Base-by-base conservation (phyloP, 2,113 vertebrate genomes). In the Okapia johnstoni region DNA sequence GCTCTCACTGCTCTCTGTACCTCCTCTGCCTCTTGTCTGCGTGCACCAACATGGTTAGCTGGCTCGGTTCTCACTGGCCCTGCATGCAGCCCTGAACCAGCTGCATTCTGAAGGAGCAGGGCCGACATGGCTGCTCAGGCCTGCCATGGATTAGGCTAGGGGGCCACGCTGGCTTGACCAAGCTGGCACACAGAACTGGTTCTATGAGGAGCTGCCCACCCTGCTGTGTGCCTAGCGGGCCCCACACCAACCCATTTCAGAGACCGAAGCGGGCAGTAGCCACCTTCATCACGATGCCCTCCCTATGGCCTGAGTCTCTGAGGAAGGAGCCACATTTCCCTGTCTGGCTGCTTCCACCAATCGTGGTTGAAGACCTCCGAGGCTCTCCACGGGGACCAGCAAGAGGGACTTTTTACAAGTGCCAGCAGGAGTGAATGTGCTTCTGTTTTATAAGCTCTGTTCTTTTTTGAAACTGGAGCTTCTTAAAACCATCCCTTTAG, bases 381-480 rank as follows among this genome's bases (percentile, higher is more conserved):
- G 40, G 50, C 33, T 48, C 2, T 88, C 54, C 0, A 1, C 6
- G 13, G 40, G 46, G 36, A 54, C 14, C 16, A 40, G 40, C 10
- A 26, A 46, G 63, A 57, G 25, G n/a, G 4, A 33, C 10, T 58
- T 48, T 58, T 25, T 25, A 6, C 2, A 58, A 43, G 66, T 14
- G 7, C 28, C 19, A 4, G 6, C 33, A 46, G 80, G 66, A 48
- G 40, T 1, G 30, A 30, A 73, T 5, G 54, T 52, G 66, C 50
- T 57, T 92, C 79, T 92, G 0, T 96, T 92, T 86, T 58, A 66
- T 43, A 48, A 83, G 70, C 83, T 88, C 61, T 48, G n/a, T 63
- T 90, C 48, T 25, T 93, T 86, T 96, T 81, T 73, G 77, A 60
- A 96, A 94, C 90, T 23, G 36, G 61, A 96, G 58, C 93, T 90